These are phyloP conservation scores for Acomys russatus DNA, from an alignment of 2,797 vertebrate species.

Conservation along the genomic window DNA sequence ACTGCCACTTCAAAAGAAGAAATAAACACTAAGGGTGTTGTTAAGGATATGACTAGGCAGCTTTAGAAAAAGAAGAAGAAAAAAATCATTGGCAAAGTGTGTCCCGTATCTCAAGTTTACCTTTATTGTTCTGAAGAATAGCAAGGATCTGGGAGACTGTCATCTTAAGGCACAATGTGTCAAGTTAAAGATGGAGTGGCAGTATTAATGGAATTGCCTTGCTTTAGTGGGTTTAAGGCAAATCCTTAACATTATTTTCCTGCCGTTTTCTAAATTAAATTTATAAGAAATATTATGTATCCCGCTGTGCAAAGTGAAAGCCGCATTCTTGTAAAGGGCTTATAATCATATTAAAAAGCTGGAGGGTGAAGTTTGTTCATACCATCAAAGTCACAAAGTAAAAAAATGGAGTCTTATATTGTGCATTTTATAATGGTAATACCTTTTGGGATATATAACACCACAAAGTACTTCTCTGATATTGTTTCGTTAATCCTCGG, in stretches of 20 bases:
- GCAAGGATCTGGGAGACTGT: slow-evolving; percentile 78
- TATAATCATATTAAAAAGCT: slow-evolving; percentile 83
- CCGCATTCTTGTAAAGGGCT: slow-evolving; percentile 81
- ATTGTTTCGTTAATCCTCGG: slow-evolving; percentile 75
- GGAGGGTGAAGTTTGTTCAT: slow-evolving; percentile 84
- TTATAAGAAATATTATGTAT: slow-evolving; percentile 84
- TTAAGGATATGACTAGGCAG: slow-evolving; percentile 67
- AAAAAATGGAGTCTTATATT: slow-evolving; percentile 80
- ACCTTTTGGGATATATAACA: slow-evolving; percentile 72
- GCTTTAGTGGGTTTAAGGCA: slow-evolving; percentile 85
- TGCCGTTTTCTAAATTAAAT: slow-evolving; percentile 84
- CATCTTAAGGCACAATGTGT: slow-evolving; percentile 81
- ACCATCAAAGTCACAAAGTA: slow-evolving; percentile 81
- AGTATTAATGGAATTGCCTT: slow-evolving; percentile 82
- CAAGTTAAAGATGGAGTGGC: slow-evolving; percentile 81
- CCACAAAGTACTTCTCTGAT: slow-evolving; percentile 69
- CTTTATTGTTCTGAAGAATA: slow-evolving; percentile 79
- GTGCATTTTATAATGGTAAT: slow-evolving; percentile 80
- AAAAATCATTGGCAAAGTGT: slow-evolving; percentile 59
- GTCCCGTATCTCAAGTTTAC: slow-evolving; percentile 70
- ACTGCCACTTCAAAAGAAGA: slow-evolving; percentile 69
- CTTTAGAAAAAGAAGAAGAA: slow-evolving; percentile 47
- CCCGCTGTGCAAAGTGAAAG: slow-evolving; percentile 80
- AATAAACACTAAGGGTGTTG: slow-evolving; percentile 41
- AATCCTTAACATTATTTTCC: slow-evolving; percentile 86